Conservation (phyloP, 2,888 invertebrate genomes). For the Pecten maximus region DNA sequence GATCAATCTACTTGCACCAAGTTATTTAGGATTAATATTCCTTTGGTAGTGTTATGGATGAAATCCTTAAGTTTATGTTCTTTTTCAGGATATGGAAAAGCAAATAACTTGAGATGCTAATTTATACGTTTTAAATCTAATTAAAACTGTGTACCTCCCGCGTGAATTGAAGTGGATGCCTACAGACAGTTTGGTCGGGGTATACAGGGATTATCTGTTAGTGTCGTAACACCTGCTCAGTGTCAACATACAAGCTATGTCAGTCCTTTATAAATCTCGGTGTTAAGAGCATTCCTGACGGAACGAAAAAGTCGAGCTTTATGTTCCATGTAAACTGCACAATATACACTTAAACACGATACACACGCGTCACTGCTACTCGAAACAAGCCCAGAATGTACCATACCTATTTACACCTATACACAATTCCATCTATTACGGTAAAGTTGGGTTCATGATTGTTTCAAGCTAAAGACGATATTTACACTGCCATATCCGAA, state of each 20-base stretch:
- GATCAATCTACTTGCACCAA: too few species aligned
- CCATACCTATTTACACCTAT: not conserved
- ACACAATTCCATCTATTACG: not conserved
- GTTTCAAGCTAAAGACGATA: constrained; percentile 9
- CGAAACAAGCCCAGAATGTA: not conserved
- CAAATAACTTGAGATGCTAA: not conserved
- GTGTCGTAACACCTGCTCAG: not conserved
- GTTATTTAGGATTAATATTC: too few species aligned
- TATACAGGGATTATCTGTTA: not conserved
- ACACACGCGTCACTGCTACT: not conserved
- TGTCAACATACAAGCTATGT: not conserved
- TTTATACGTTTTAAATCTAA: not conserved
- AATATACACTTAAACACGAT: constrained; percentile 13
- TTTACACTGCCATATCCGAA: not conserved
- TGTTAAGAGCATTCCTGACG: not conserved
- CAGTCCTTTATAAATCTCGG: not conserved
- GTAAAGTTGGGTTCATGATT: not conserved
- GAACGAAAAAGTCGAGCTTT: not conserved
- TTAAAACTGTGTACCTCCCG: not conserved
- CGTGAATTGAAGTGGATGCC: not conserved
- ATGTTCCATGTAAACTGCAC: not conserved
- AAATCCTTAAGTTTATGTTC: not conserved
- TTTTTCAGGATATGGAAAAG: not conserved
- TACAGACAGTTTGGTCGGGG: not conserved
- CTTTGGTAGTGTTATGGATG: not conserved